These are phyloP conservation scores for Phyllotreta cruciferae DNA, from an alignment of 2,888 invertebrate species.

Conservation along the genomic window DNA sequence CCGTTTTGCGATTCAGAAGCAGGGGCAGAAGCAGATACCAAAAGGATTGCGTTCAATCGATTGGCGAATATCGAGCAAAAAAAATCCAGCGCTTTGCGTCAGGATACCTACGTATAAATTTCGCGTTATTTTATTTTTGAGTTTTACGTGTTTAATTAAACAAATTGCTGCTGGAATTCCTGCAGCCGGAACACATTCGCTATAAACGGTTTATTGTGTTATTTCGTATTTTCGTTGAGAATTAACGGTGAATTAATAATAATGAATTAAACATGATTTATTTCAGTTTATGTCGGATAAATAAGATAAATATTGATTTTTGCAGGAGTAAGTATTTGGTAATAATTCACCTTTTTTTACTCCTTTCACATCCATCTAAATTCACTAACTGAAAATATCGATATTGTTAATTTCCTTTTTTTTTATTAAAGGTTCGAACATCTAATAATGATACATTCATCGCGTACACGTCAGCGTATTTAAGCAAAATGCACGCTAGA, in stretches of 20 bases:
- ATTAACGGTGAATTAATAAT: not conserved
- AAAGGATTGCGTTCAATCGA: constrained; percentile 12
- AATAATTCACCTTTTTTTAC: too few species aligned
- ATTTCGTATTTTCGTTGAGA: too few species aligned
- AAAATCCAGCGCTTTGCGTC: not conserved
- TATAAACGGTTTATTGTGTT: too few species aligned
- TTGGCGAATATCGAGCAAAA: not conserved
- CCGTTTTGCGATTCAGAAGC: constrained; percentile 4
- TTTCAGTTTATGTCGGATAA: too few species aligned
- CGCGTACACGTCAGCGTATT: constrained; percentile 50
- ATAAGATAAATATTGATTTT: too few species aligned
- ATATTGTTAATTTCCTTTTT: constrained; percentile 4
- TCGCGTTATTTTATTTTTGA: not conserved
- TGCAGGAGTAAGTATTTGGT: too few species aligned
- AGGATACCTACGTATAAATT: not conserved
- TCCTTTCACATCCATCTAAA: too few species aligned
- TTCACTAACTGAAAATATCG: too few species aligned
- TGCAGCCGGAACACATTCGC: not conserved
- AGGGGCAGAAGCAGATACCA: constrained; percentile 7
- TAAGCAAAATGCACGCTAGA: constrained; percentile 45
- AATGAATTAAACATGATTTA: too few species aligned
- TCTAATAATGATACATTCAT: constrained; percentile 48
- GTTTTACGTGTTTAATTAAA: constrained; percentile 5
- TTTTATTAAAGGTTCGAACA: constrained; percentile 53
- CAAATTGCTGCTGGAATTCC: constrained; percentile 1